Conservation (phyloP, 1,140 invertebrate species). For the Heliconius hewitsoni region DNA sequence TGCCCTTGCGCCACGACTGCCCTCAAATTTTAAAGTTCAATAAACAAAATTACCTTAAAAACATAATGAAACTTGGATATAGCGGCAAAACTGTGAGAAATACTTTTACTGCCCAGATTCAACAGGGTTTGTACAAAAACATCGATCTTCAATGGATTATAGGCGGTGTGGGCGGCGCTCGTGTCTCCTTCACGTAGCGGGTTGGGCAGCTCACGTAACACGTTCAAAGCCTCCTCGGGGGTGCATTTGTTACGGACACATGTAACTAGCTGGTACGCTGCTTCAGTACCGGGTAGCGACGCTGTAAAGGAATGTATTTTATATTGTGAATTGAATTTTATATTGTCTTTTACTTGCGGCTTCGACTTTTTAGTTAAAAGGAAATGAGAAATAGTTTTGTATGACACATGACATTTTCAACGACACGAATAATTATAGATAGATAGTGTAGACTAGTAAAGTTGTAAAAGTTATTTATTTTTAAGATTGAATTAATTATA, state of each 20-base stretch:
- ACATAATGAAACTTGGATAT: slow-evolving; percentile 98
- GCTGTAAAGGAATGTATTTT: slow-evolving; percentile 75
- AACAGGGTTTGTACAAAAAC: slow-evolving; percentile 97
- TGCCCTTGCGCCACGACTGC: no score
- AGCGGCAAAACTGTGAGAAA: slow-evolving; percentile 98
- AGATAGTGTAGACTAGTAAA: no score
- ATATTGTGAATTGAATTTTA: not conserved
- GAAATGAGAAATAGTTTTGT: no score
- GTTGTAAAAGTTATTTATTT: no score
- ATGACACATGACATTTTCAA: no score
- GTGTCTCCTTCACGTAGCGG: slow-evolving; percentile 85
- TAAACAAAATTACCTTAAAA: slow-evolving; percentile 86
- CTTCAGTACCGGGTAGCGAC: slow-evolving; percentile 89
- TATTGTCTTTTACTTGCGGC: no score
- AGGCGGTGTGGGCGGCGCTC: slow-evolving; percentile 81
- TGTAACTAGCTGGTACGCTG: slow-evolving; percentile 91
- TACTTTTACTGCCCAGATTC: slow-evolving; percentile 96
- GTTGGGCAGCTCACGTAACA: slow-evolving; percentile 93
- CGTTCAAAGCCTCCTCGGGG: slow-evolving; percentile 94
- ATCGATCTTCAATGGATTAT: slow-evolving; percentile 96
- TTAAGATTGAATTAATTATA: no score
- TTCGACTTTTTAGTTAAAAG: no score
- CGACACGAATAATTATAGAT: no score
- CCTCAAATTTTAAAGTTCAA: no score
- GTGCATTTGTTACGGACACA: slow-evolving; percentile 94